These are phyloP conservation scores for Laspeyria flexula DNA, from an alignment of 2,888 invertebrate species.

Conservation along the genomic window DNA sequence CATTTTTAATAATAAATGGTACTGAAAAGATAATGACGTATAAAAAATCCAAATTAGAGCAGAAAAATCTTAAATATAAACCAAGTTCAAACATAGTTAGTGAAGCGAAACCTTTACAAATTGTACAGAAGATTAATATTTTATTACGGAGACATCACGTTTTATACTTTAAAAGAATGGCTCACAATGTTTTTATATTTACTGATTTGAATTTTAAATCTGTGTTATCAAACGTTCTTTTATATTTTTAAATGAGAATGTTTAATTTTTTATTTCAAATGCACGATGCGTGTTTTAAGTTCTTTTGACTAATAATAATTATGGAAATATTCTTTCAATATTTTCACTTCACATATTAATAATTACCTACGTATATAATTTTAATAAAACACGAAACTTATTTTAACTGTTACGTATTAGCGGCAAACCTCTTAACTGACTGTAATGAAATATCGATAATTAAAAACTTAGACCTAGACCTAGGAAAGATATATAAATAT, in stretches of 20 bases:
- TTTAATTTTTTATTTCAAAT: not conserved
- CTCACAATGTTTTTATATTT: slow-evolving; percentile 3
- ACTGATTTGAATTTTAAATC: not conserved
- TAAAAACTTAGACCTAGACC: too few species aligned
- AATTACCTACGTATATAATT: too few species aligned
- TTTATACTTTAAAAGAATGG: slow-evolving; percentile 3
- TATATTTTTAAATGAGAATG: not conserved
- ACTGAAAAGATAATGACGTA: not conserved
- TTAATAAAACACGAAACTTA: too few species aligned
- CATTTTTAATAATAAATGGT: not conserved
- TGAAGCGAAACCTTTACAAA: not conserved
- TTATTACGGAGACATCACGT: not conserved
- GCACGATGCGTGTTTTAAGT: too few species aligned
- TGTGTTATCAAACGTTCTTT: not conserved
- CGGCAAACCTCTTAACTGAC: too few species aligned
- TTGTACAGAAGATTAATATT: slow-evolving; percentile 4
- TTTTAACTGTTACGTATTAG: too few species aligned
- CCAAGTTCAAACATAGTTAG: not conserved
- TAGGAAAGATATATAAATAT: too few species aligned
- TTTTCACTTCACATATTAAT: too few species aligned
- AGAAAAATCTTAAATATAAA: not conserved
- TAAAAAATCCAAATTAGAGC: not conserved
- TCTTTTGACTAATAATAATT: too few species aligned
- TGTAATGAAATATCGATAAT: too few species aligned
- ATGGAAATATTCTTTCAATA: too few species aligned